phyloP scores from a whole-genome alignment of 2,113 vertebrate genomes.

The Calcarius ornatus region DNA sequence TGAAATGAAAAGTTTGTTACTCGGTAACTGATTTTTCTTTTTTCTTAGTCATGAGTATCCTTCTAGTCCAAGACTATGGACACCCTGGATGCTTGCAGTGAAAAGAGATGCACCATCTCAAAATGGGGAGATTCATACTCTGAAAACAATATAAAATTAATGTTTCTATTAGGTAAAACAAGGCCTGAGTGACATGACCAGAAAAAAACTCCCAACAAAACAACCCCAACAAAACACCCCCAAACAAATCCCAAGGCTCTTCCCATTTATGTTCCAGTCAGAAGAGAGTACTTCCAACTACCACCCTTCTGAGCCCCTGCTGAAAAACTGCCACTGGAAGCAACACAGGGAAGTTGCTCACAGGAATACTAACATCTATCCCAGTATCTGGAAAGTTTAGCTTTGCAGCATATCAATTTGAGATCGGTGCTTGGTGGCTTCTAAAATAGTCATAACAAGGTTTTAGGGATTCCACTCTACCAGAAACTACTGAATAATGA shows the following conservation, averaged over 20 bases:
- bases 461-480: background rate
- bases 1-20: background rate
- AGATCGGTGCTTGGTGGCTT: background rate
- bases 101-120: background rate
- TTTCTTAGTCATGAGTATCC: background rate
- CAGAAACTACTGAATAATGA: background rate
- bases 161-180: background rate
- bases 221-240: background rate
- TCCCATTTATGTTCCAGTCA: background rate
- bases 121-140: background rate
- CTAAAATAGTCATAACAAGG: background rate
- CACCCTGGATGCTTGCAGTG: background rate
- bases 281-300: background rate
- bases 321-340: background rate
- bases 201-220: background rate
- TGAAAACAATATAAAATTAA: background rate
- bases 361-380: background rate
- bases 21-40: background rate
- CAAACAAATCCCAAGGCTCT: background rate
- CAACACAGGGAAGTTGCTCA: background rate
- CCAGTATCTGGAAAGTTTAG: background rate
- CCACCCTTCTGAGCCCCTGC: background rate
- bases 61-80: background rate
- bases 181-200: background rate
- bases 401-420: background rate